phyloP scores from a whole-genome alignment of 2,797 vertebrate species.

The Myiothlypis chrysogaster region DNA sequence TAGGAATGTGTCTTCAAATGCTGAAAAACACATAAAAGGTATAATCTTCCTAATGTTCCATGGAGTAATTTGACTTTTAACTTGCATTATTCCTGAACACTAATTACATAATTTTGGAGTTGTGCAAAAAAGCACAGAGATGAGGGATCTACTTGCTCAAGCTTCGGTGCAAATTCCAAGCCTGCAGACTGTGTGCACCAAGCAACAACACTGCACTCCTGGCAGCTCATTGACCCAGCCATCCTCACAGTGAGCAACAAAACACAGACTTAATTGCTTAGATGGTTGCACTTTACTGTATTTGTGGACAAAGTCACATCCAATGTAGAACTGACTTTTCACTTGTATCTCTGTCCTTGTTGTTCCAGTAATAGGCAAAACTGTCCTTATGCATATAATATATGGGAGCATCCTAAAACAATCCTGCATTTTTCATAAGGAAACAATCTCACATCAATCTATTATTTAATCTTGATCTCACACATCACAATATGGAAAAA shows the following conservation, averaged over 20 bases:
- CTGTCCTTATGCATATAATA: neutral
- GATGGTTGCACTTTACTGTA: neutral
- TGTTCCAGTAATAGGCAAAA: neutral
- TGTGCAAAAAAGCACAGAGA: neutral
- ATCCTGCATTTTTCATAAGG: neutral
- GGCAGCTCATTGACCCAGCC: neutral
- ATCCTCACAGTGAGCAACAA: rapidly evolving
- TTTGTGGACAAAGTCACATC: neutral
- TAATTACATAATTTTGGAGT: neutral
- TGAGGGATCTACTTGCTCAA: neutral
- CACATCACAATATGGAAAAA: neutral
- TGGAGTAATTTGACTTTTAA: neutral
- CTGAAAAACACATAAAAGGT: constrained; percentile 26
- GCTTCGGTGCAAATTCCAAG: neutral
- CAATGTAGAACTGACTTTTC: neutral
- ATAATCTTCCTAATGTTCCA: neutral
- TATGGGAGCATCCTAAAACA: neutral
- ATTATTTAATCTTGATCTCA: neutral
- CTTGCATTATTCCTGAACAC: neutral
- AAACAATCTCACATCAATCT: neutral
- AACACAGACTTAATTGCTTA: neutral
- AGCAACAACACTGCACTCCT: neutral
- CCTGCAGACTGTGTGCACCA: neutral
- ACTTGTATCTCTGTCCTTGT: neutral
- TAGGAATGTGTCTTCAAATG: constrained; percentile 77